Percentiles rank a stretch among this genome's conserved stretches.
These are phyloP conservation scores for Lophius americanus DNA, from an alignment of 2,797 vertebrate genomes.

Conservation along the genomic window DNA sequence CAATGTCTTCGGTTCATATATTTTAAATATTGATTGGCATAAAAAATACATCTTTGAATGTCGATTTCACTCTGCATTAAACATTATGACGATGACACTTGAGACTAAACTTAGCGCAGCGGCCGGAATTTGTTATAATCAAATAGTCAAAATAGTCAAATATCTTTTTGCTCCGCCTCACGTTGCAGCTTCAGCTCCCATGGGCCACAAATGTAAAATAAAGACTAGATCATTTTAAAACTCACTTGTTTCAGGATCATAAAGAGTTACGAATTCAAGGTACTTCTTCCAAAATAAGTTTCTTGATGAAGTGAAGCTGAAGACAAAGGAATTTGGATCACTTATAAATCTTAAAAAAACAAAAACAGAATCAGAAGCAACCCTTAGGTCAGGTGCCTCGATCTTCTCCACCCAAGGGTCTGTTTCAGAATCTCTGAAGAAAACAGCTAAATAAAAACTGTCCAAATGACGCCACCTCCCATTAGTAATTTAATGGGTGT, in stretches of 20 bases:
- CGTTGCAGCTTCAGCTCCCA: constrained; percentile 15
- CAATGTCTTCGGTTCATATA: neutral
- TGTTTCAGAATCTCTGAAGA: constrained; percentile 52
- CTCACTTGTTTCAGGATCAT: constrained; percentile 26
- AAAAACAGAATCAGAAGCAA: neutral
- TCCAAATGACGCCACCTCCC: constrained; percentile 62
- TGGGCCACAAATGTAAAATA: constrained; percentile 1
- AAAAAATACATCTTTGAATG: too few species aligned
- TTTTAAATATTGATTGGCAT: too few species aligned
- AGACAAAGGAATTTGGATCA: neutral
- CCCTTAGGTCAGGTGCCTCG: constrained; percentile 20
- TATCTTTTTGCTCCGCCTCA: constrained; percentile 10
- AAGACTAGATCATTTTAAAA: constrained; percentile 10
- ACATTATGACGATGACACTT: neutral
- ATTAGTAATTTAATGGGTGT: constrained; percentile 29
- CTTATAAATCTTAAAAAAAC: constrained; percentile 2
- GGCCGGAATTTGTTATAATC: constrained; percentile 27
- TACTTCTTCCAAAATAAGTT: neutral
- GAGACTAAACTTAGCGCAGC: constrained; percentile 48
- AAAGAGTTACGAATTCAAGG: neutral
- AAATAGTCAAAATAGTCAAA: too few species aligned
- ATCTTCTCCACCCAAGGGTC: constrained; percentile 19
- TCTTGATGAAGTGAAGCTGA: neutral
- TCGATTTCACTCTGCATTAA: neutral
- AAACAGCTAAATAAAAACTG: constrained; percentile 77